Evolutionary conservation across 2,113 vertebrate species (phyloP).

Genomic region (Pholis gunnellus): DNA sequence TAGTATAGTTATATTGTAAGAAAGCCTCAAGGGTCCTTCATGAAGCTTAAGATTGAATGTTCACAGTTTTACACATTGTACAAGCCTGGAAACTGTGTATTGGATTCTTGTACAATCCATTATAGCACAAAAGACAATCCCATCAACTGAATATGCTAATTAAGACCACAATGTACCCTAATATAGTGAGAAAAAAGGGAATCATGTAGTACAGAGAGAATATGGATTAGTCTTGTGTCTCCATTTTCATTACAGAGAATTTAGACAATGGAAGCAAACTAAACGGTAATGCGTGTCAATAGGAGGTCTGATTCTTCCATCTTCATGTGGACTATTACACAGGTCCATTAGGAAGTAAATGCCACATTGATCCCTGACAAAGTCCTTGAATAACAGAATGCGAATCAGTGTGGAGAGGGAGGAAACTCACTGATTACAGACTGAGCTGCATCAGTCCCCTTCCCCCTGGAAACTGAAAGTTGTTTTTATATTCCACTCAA

Average conservation of each 20-base stretch:
- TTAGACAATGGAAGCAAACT: constrained; percentile 39
- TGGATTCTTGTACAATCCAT: constrained; percentile 20
- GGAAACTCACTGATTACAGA: constrained; percentile 54
- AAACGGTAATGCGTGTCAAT: constrained; percentile 26
- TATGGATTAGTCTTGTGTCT: constrained; percentile 43
- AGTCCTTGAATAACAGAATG: constrained; percentile 51
- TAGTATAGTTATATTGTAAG: background rate
- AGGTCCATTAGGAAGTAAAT: constrained; percentile 63
- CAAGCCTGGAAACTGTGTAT: constrained; percentile 23
- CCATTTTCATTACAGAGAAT: constrained; percentile 32
- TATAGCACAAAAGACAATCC: constrained; percentile 10
- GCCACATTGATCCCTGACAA: constrained; percentile 60
- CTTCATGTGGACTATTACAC: constrained; percentile 64
- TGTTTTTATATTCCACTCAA: background rate
- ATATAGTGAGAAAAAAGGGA: constrained; percentile 40
- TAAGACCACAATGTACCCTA: constrained; percentile 13
- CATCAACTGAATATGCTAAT: constrained; percentile 36
- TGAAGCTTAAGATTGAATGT: constrained; percentile 1
- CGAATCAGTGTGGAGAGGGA: constrained; percentile 51
- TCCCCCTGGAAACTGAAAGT: background rate
- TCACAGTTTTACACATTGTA: background rate
- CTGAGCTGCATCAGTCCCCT: constrained; percentile 29
- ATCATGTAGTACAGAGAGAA: constrained; percentile 21
- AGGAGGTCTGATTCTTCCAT: constrained; percentile 39
- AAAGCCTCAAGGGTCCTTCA: constrained; percentile 3